Evolutionary conservation across 2,797 vertebrate species (phyloP), one percentile per base, ranked within the genome.

Genomic region (Gobionotothen gibberifrons): DNA sequence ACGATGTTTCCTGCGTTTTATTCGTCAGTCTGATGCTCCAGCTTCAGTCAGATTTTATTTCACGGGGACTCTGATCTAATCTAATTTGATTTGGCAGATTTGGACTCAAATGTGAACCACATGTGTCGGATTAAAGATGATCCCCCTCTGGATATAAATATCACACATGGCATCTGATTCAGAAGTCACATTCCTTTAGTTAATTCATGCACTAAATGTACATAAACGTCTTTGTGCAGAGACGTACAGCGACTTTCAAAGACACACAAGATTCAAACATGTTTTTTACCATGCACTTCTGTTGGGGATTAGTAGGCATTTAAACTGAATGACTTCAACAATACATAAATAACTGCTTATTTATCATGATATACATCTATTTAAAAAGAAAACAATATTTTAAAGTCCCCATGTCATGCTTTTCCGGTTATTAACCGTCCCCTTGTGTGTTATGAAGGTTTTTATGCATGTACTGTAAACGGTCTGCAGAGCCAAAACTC

Each of bases 111-210:
- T 72, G 58, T 77, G 73, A 71, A 64, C 14, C 54, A 1, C 58
- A 32, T 66, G 76, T 57, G 62, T 75, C 51, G n/a, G 66, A 77
- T 82, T 74, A 77, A 46, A 70, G 44, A 36, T 42, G 16, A 57
- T 55, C 63, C 42, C 69, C 67, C 57, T 74, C 39, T 0, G 5
- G 69, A 63, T 64, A 39, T 47, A 71, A 76, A 74, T 59, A 69
- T 39, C 63, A 53, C 73, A 69, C 40, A 48, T 11, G 8, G 32
- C 32, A 36, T 9, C 8, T 36, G 32, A 36, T 36, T 7, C 32
- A 36, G 32, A 17, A 19, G 17, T 69, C 51, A 26, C 56, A n/a
- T 57, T 32, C 15, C 26, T 67, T 21, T 8, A 16, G 32, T 42
- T 62, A 12, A 21, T 44, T 59, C 42, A 8, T 17, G 13, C 16